Conservation (phyloP, 1,140 invertebrate genomes). For the Heterodera schachtii region DNA sequence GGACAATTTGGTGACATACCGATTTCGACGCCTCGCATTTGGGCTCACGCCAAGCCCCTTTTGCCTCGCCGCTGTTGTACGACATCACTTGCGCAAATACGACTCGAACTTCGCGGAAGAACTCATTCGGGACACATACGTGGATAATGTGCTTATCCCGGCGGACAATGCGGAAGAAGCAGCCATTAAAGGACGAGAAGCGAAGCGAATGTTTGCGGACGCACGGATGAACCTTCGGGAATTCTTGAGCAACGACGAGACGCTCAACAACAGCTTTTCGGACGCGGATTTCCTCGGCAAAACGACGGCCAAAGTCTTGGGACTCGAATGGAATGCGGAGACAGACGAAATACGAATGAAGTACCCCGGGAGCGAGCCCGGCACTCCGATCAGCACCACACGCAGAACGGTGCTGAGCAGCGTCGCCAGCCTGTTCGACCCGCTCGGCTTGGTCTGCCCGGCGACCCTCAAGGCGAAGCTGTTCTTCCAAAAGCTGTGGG, state of each 20-base stretch:
- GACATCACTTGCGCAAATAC: conserved; percentile 9
- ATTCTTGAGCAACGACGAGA: conserved; percentile 11
- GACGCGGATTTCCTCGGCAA: background rate
- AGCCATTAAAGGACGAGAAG: background rate
- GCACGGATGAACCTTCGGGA: conserved; percentile 34
- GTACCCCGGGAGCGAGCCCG: background rate
- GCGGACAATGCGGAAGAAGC: conserved; percentile 24
- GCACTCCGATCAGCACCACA: background rate
- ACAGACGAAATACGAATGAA: background rate
- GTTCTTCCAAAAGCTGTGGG: conserved; percentile 32
- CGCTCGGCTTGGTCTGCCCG: conserved; percentile 12
- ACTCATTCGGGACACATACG: conserved; percentile 19
- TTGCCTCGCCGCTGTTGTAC: conserved; percentile 7
- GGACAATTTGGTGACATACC: conserved; percentile 11
- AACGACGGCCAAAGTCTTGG: conserved; percentile 4
- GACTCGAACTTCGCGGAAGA: background rate
- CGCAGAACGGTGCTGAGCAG: conserved; percentile 1
- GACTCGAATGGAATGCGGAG: conserved; percentile 21
- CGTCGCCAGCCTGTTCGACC: conserved; percentile 15
- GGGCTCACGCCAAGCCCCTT: conserved; percentile 27
- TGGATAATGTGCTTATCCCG: conserved; percentile 23
- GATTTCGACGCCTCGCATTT: conserved; percentile 26
- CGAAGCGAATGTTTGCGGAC: conserved; percentile 26
- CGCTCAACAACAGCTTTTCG: background rate
- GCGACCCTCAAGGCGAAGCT: conserved; percentile 1